Conservation (phyloP, 2,797 vertebrate genomes). For the Amazona ochrocephala region DNA sequence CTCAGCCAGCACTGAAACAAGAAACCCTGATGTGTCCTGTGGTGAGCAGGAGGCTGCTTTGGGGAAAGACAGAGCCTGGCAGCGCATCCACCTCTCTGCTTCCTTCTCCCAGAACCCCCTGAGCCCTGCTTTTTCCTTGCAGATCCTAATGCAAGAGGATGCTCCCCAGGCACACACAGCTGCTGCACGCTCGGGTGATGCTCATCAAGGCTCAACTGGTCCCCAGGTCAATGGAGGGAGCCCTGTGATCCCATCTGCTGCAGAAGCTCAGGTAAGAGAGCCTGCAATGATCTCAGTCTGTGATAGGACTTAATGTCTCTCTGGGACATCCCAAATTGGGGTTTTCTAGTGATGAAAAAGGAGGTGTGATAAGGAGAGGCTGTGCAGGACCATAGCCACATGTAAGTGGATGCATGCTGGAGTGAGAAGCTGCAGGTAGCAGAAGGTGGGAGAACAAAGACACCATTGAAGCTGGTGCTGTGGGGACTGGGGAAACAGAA, state of each 20-base stretch:
- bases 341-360: not conserved
- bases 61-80: not conserved
- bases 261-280: constrained; percentile 25
- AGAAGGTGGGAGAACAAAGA: not conserved
- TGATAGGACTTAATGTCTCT: not conserved
- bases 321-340: not conserved
- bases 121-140: not conserved
- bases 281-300: not conserved
- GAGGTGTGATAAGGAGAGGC: not conserved
- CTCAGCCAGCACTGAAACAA: not conserved
- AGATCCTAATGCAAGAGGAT: not conserved
- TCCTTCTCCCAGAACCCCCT: not conserved
- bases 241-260: not conserved
- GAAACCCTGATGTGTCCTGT: not conserved
- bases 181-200: not conserved
- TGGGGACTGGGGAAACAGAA: not conserved
- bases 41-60: not conserved
- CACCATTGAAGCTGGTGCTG: not conserved
- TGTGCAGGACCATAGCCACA: not conserved
- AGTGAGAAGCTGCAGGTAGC: not conserved
- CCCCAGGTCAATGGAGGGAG: not conserved
- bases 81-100: not conserved
- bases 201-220: not conserved
- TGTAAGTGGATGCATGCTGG: not conserved
- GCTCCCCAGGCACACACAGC: not conserved